Evolutionary conservation across 2,888 invertebrate species (phyloP).

Genomic region (Agrenia bidenticulata): DNA sequence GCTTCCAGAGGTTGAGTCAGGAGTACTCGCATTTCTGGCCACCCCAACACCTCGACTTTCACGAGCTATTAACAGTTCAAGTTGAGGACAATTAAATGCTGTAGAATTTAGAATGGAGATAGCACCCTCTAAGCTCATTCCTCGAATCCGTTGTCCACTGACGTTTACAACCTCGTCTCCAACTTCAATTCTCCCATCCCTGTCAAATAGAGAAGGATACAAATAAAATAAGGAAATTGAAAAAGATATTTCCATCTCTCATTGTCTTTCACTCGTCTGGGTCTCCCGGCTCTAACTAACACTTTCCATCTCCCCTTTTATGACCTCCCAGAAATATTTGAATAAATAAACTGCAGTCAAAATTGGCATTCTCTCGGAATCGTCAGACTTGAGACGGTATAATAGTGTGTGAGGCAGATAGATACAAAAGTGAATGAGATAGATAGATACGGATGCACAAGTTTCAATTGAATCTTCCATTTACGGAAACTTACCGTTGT

Average conservation of each 20-base stretch:
- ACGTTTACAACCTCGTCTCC: constrained; percentile 74
- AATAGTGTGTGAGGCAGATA: not conserved
- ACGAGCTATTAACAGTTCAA: constrained; percentile 49
- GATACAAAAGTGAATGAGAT: not conserved
- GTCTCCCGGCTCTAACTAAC: not conserved
- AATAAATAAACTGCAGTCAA: constrained; percentile 13
- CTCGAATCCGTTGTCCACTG: constrained; percentile 68
- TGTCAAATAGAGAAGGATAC: constrained; percentile 55
- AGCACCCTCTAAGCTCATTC: constrained; percentile 57
- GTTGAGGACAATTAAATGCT: constrained; percentile 45
- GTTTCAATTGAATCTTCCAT: constrained; percentile 23
- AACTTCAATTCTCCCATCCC: constrained; percentile 67
- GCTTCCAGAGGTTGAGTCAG: not conserved
- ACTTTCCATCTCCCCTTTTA: constrained; percentile 11
- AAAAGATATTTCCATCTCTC: constrained; percentile 18
- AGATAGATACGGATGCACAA: constrained; percentile 10
- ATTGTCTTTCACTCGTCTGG: constrained; percentile 11
- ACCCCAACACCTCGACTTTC: constrained; percentile 24
- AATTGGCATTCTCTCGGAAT: constrained; percentile 5
- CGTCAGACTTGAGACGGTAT: not conserved
- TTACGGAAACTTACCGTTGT: constrained; percentile 39
- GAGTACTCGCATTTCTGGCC: not conserved
- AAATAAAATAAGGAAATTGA: constrained; percentile 17
- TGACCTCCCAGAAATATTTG: constrained; percentile 18
- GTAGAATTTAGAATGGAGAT: constrained; percentile 35